A percentile compares a stretch with the other conserved stretches of the same genome.
phyloP scores from a whole-genome alignment of 2,888 invertebrate genomes.

The Drosophila buzzatii region DNA sequence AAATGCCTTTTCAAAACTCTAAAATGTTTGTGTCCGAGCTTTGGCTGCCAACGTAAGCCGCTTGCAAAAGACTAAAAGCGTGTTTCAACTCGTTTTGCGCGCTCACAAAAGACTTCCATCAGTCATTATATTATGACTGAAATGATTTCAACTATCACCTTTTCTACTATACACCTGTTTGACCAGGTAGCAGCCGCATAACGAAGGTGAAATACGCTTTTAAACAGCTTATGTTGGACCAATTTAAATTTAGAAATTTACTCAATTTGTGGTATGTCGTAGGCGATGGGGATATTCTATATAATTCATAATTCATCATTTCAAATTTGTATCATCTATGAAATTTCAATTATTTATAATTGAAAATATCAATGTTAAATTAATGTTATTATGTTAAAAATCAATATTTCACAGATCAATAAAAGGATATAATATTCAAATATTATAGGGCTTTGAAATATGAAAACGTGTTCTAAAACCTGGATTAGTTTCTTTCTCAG shows the following conservation, averaged over 20 bases:
- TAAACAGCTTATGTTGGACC: neutral
- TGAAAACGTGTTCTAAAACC: neutral
- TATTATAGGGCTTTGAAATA: too few relatives aligned
- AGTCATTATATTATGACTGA: slow-evolving; percentile 12
- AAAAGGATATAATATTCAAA: too few relatives aligned
- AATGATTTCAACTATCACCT: slow-evolving; percentile 14
- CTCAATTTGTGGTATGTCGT: neutral
- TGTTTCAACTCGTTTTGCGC: slow-evolving; percentile 12
- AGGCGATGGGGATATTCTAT: neutral
- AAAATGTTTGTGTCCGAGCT: slow-evolving; percentile 51
- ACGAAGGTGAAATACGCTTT: neutral
- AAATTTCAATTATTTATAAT: too few relatives aligned
- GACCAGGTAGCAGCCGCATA: slow-evolving; percentile 23
- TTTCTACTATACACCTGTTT: slow-evolving; percentile 17
- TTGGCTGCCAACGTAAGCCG: slow-evolving; percentile 40
- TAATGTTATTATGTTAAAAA: too few relatives aligned
- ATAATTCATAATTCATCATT: too few relatives aligned
- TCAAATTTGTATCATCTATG: neutral
- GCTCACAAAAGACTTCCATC: neutral
- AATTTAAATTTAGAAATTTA: neutral
- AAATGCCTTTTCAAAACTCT: slow-evolving; percentile 49
- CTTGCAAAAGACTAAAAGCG: slow-evolving; percentile 62
- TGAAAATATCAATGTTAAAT: too few relatives aligned
- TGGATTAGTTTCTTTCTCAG: neutral
- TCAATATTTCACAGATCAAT: too few relatives aligned